Conservation (phyloP, 1,140 invertebrate species). For the Agraylea sexmaculata region DNA sequence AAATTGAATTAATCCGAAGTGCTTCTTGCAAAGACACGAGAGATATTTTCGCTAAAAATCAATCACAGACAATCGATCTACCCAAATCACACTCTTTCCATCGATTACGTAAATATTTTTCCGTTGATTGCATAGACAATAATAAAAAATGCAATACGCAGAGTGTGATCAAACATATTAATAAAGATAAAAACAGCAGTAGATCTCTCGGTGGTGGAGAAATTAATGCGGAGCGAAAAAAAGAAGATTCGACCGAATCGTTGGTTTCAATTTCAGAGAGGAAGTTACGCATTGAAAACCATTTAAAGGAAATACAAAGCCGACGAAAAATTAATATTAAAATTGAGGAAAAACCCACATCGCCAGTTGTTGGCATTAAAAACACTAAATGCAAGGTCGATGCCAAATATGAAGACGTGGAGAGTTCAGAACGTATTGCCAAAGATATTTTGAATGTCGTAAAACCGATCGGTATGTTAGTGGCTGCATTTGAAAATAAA, state of each 20-base stretch:
- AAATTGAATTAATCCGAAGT: constrained; percentile 17
- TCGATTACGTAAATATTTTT: constrained; percentile 17
- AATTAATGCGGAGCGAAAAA: constrained; percentile 1
- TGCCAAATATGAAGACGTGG: too few relatives aligned
- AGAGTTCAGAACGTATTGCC: too few relatives aligned
- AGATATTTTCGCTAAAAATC: constrained; percentile 15
- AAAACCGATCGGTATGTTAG: constrained; percentile 14
- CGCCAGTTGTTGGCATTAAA: too few relatives aligned
- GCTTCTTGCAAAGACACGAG: constrained; percentile 5
- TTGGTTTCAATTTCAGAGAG: constrained; percentile 16
- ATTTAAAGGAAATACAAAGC: constrained; percentile 14
- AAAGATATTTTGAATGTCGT: constrained; percentile 8
- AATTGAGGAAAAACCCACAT: constrained; percentile 9
- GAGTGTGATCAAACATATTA: neutral
- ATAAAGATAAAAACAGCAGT: neutral
- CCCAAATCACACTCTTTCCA: constrained; percentile 11
- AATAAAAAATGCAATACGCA: neutral
- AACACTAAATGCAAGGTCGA: too few relatives aligned
- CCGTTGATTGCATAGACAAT: constrained; percentile 9
- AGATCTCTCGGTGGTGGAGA: constrained; percentile 5
- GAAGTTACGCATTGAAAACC: constrained; percentile 18
- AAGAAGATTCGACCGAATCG: constrained; percentile 12
- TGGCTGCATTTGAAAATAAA: constrained; percentile 20
- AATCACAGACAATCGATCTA: constrained; percentile 19
- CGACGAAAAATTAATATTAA: constrained; percentile 3